A percentile compares a stretch with the other conserved stretches of the same genome.
Conservation (phyloP, 2,113 vertebrate species). For the Scomber japonicus region DNA sequence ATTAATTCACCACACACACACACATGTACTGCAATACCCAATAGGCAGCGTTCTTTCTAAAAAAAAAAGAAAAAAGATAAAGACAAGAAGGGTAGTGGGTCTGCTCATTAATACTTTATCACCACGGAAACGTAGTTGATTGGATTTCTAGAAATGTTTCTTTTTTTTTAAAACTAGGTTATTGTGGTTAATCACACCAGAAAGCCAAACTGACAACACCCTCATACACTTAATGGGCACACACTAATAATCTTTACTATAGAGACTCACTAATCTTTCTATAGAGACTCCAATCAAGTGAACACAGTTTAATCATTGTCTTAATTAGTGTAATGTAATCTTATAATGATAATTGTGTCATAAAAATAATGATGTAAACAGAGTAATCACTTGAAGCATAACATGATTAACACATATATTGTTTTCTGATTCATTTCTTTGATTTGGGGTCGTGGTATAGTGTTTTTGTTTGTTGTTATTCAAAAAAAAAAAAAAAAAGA, state of each 20-base stretch:
- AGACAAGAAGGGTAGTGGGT: not conserved
- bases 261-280: not conserved
- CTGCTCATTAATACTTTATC: not conserved
- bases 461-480: not conserved
- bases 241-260: constrained; percentile 30
- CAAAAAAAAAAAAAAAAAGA: not conserved
- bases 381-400: not conserved
- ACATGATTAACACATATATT: constrained; percentile 3
- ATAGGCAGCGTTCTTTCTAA: too few species aligned
- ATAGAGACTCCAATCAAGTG: not conserved
- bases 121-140: not conserved
- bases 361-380: not conserved
- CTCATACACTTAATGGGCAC: constrained; percentile 31
- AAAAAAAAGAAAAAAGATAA: not conserved
- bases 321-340: constrained; percentile 22
- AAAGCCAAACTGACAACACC: not conserved
- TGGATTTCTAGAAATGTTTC: not conserved
- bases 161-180: too few species aligned
- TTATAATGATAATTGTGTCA: constrained; percentile 3
- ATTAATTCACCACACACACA: too few species aligned
- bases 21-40: too few species aligned
- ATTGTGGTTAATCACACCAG: too few species aligned
- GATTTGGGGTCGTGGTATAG: not conserved
- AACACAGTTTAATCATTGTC: constrained; percentile 19
- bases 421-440: not conserved